phyloP scores from a whole-genome alignment of 2,888 invertebrate genomes.

The Macrosiphum euphorbiae region DNA sequence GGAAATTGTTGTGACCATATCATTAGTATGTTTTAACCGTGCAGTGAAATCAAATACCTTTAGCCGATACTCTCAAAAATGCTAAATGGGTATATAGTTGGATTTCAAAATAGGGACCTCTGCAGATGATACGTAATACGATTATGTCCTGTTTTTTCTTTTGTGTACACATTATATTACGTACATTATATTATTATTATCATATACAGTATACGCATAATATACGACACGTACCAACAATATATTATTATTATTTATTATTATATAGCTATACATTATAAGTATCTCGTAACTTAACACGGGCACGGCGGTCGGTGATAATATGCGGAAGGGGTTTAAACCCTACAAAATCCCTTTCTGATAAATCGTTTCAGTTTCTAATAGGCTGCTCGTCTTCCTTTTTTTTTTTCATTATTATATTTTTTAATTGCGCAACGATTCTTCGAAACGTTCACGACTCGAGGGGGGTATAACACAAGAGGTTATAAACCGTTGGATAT shows the following conservation, averaged over 20 bases:
- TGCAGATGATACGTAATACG: neutral
- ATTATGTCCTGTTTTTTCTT: neutral
- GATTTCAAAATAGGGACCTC: neutral
- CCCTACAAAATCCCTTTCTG: slow-evolving; percentile 35
- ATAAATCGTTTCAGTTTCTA: slow-evolving; percentile 29
- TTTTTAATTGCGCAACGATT: slow-evolving; percentile 29
- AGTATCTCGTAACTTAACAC: neutral
- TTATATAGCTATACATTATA: neutral
- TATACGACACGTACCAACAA: neutral
- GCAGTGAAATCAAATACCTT: neutral
- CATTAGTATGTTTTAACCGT: neutral
- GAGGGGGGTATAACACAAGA: neutral
- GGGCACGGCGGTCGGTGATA: neutral
- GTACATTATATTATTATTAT: neutral
- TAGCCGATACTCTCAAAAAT: neutral
- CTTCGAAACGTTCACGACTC: neutral
- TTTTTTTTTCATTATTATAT: neutral
- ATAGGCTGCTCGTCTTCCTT: neutral
- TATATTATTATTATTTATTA: neutral
- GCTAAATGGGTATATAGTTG: neutral
- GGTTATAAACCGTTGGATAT: slow-evolving; percentile 9
- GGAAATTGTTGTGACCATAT: neutral
- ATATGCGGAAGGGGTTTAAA: neutral
- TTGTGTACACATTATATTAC: neutral
- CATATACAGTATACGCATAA: neutral